Evolutionary conservation across 2,888 invertebrate genomes (phyloP).

Genomic region (Yponomeuta cagnagella): DNA sequence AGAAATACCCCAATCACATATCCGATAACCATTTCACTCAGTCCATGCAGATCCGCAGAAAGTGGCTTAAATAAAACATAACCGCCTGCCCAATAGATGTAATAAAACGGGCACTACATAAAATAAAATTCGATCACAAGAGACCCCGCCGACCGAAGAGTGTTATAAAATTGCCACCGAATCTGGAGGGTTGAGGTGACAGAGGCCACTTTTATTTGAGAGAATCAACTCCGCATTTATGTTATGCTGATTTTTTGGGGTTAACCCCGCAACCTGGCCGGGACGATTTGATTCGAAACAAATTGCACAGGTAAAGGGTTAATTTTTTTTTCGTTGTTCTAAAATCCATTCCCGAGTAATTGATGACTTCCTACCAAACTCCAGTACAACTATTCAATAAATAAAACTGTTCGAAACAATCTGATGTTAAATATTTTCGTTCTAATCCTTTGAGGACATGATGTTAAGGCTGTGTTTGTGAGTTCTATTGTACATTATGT

Average conservation of each 20-base stretch:
- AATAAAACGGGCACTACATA: conserved; percentile 59
- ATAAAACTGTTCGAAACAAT: too few species aligned
- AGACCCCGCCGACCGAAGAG: conserved; percentile 21
- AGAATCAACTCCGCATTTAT: conserved; percentile 2
- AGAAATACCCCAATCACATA: conserved; percentile 13
- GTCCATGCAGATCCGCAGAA: conserved; percentile 57
- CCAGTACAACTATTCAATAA: too few species aligned
- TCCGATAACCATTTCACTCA: conserved; percentile 9
- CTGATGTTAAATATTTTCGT: too few species aligned
- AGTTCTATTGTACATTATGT: too few species aligned
- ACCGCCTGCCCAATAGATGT: conserved; percentile 46
- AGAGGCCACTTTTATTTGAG: conserved; percentile 5
- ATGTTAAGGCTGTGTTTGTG: too few species aligned
- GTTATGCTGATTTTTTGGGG: conserved; percentile 1
- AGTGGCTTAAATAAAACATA: conserved; percentile 68
- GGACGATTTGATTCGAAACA: too few species aligned
- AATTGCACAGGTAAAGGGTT: too few species aligned
- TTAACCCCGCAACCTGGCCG: neutral
- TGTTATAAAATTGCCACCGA: conserved; percentile 20
- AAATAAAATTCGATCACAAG: conserved; percentile 59
- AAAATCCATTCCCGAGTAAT: too few species aligned
- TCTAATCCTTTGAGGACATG: too few species aligned
- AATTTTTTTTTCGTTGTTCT: too few species aligned
- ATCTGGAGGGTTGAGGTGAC: conserved; percentile 6
- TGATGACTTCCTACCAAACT: too few species aligned